Conservation (phyloP, 2,113 vertebrate genomes). For the Rhinoptilus africanus region DNA sequence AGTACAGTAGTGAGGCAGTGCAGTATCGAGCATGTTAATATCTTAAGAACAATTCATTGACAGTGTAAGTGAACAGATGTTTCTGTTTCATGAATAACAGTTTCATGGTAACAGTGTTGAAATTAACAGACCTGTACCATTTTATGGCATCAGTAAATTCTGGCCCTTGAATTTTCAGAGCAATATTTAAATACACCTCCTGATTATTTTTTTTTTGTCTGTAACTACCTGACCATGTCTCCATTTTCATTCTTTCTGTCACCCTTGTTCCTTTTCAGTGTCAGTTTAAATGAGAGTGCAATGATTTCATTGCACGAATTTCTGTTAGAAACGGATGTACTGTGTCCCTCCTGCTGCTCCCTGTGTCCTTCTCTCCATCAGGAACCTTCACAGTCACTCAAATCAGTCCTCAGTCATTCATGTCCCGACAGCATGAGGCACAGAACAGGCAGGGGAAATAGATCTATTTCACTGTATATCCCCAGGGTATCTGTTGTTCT, state of each 20-base stretch:
- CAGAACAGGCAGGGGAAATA: constrained; percentile 39
- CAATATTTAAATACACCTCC: not conserved
- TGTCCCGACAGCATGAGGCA: not conserved
- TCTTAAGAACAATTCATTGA: not conserved
- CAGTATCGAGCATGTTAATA: not conserved
- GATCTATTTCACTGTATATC: constrained; percentile 33
- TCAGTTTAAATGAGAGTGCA: constrained; percentile 39
- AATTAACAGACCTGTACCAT: not conserved
- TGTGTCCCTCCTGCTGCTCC: constrained; percentile 28
- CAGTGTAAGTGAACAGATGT: not conserved
- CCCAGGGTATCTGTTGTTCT: constrained; percentile 19
- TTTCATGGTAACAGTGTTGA: not conserved
- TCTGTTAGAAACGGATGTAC: constrained; percentile 53
- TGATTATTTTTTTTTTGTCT: not conserved
- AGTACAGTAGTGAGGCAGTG: not conserved
- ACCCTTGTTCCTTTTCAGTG: constrained; percentile 46
- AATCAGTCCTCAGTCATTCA: constrained; percentile 12
- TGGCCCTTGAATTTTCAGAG: not conserved
- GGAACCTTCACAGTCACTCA: constrained; percentile 14
- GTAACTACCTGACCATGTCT: not conserved
- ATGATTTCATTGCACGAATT: constrained; percentile 49
- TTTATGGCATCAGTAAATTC: not conserved
- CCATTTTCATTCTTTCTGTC: constrained; percentile 12
- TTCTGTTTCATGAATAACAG: not conserved
- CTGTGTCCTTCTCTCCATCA: constrained; percentile 17